These are phyloP conservation scores for Coturnix japonica DNA, from an alignment of 2,113 vertebrate species.

Conservation along the genomic window DNA sequence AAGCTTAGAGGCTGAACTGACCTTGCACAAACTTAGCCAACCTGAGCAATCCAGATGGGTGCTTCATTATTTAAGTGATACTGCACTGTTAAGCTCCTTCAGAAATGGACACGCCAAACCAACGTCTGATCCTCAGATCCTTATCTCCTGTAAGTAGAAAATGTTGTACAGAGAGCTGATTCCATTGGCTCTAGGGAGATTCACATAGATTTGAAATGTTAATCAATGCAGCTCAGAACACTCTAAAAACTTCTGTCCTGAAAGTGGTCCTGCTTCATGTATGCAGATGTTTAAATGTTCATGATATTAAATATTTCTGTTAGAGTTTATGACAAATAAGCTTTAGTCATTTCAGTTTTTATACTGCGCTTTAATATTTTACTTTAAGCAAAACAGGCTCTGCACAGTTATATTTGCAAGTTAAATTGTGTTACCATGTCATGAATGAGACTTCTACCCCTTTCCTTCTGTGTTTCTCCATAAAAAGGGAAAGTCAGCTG, in stretches of 20 bases:
- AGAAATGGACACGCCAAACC: conserved; percentile 65
- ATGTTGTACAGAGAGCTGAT: conserved; percentile 53
- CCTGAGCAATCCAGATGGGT: conserved; percentile 71
- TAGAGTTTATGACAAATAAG: background rate
- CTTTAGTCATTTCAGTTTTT: background rate
- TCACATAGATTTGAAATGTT: conserved; percentile 65
- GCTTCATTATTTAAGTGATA: conserved; percentile 71
- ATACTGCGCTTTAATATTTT: background rate
- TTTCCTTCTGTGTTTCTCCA: background rate
- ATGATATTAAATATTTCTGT: background rate
- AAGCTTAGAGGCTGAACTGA: conserved; percentile 58
- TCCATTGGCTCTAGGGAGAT: conserved; percentile 39
- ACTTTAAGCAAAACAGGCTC: background rate
- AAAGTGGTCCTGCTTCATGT: background rate
- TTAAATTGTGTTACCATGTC: background rate
- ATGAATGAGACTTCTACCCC: background rate
- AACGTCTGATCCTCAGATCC: conserved; percentile 47
- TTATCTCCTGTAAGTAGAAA: conserved; percentile 45
- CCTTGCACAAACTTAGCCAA: conserved; percentile 65
- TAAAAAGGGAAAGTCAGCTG: background rate
- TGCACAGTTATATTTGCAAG: background rate
- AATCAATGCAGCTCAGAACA: conserved; percentile 40
- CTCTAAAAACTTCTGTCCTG: conserved; percentile 19
- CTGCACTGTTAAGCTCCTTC: conserved; percentile 62
- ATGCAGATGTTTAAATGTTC: background rate